A percentile compares a stretch with the other conserved stretches of the same genome.
These are phyloP conservation scores for Dasypogon diadema DNA, from an alignment of 2,888 invertebrate genomes.

Conservation along the genomic window DNA sequence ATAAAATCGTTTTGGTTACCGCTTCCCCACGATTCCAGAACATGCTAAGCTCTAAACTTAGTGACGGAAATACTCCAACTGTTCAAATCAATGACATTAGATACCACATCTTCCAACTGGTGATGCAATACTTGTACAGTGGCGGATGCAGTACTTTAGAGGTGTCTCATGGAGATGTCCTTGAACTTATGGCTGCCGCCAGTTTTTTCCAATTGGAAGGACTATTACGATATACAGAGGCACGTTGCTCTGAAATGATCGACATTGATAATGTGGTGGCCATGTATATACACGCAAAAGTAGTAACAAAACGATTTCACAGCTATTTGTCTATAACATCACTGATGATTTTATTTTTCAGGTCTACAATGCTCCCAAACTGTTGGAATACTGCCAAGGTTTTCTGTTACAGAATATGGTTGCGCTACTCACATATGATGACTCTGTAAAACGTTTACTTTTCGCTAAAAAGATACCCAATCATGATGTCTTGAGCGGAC, in stretches of 20 bases:
- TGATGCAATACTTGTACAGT: constrained; percentile 93
- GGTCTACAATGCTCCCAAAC: constrained; percentile 89
- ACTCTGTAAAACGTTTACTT: constrained; percentile 86
- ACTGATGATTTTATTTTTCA: no score
- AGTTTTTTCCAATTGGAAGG: constrained; percentile 92
- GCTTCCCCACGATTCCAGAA: constrained; percentile 88
- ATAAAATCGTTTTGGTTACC: constrained; percentile 93
- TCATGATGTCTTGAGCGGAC: constrained; percentile 87
- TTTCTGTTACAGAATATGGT: constrained; percentile 93
- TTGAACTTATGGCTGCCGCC: constrained; percentile 91
- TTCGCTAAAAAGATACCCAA: constrained; percentile 91
- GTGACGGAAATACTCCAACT: constrained; percentile 82
- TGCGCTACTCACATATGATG: constrained; percentile 91
- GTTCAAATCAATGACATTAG: constrained; percentile 93
- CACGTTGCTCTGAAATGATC: constrained; percentile 85
- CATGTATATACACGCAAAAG: constrained; percentile 94
- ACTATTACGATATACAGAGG: constrained; percentile 86
- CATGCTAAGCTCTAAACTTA: constrained; percentile 83
- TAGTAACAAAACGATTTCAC: constrained; percentile 62
- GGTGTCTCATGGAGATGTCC: constrained; percentile 82
- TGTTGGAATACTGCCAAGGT: constrained; percentile 91
- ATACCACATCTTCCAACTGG: constrained; percentile 93
- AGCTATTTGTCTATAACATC: not conserved
- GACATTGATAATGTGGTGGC: constrained; percentile 91
- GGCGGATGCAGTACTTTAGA: constrained; percentile 85